Conservation (phyloP, 2,113 vertebrate species). For the Scopus umbretta region DNA sequence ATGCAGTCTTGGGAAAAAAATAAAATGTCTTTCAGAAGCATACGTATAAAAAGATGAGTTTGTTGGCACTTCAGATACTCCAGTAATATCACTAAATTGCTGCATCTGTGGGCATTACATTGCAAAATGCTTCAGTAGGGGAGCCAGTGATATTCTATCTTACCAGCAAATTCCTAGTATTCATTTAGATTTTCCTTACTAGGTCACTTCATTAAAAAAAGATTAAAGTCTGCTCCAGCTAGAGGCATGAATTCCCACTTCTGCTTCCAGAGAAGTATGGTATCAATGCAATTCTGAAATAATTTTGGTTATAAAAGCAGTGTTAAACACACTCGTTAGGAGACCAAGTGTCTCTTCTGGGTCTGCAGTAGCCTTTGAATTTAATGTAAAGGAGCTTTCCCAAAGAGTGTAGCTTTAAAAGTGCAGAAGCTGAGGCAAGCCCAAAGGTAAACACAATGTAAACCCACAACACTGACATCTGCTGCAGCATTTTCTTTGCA, state of each 20-base stretch:
- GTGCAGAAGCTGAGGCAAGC: neutral
- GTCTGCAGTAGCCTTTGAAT: neutral
- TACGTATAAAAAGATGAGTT: neutral
- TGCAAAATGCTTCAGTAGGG: neutral
- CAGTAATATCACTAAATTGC: neutral
- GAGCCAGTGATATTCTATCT: neutral
- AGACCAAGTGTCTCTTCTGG: neutral
- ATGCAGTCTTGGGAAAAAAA: neutral
- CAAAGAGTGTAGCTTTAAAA: neutral
- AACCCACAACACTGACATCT: neutral
- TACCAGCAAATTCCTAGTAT: neutral
- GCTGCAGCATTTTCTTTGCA: neutral
- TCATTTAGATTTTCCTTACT: conserved; percentile 36
- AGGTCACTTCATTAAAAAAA: conserved; percentile 52
- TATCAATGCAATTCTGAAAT: neutral
- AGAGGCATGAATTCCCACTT: conserved; percentile 18
- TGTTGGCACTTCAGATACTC: neutral
- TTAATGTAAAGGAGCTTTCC: neutral
- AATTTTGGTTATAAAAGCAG: neutral
- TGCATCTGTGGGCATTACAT: neutral
- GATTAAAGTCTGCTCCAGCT: conserved; percentile 30
- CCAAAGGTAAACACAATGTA: neutral
- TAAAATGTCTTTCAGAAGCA: neutral
- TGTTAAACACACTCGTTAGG: neutral
- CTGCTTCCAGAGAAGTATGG: neutral